Evolutionary conservation across 1,140 invertebrate genomes (phyloP), one percentile per base, ranked within the genome.

Genomic region (Leguminivora glycinivorella): DNA sequence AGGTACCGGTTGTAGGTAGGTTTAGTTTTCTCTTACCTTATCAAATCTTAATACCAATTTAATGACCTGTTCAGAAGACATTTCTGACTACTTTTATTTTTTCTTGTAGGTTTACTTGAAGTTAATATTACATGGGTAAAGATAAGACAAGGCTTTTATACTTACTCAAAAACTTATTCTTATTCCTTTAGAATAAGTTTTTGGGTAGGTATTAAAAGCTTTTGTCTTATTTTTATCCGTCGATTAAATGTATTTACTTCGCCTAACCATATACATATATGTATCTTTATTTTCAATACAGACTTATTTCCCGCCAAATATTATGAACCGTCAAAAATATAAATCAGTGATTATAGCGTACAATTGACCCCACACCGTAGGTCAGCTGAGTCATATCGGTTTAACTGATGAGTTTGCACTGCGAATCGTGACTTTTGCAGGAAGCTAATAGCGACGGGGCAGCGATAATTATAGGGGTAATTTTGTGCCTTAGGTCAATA

Each of bases 371-470:
- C 17, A 9, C 10, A 9, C 10, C 40, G n/a, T 7, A 17, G 47
- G 47, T 19, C 17, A 52, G 7, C 47, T 52, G 47, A 52, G 19
- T 52, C 47, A 52, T 52, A 43, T 34, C 31, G 47, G 47, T 52
- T 52, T 10, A 52, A 22, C 17, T 52, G 19, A 52, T 52, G 47
- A 52, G 47, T 52, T 52, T 22, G 47, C 47, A 6, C 19, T 22
- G 47, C 47, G 22, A 52, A 22, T 52, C 47, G 47, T 52, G 47
- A 52, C 47, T 52, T 52, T n/a, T 52, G 19, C 19, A 52, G 47
- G 47, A 52, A 52, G 47, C 14, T 52, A 52, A 52, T 9, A 22
- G 47, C 47, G 7, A 0, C 19, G 17, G 7, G 0, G 7, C 2
- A 22, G n/a, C 19, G 7, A 52, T 52, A 52, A 52, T 22, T 52